phyloP scores from a whole-genome alignment of 1,140 invertebrate genomes.

The Neodiprion fabricii region DNA sequence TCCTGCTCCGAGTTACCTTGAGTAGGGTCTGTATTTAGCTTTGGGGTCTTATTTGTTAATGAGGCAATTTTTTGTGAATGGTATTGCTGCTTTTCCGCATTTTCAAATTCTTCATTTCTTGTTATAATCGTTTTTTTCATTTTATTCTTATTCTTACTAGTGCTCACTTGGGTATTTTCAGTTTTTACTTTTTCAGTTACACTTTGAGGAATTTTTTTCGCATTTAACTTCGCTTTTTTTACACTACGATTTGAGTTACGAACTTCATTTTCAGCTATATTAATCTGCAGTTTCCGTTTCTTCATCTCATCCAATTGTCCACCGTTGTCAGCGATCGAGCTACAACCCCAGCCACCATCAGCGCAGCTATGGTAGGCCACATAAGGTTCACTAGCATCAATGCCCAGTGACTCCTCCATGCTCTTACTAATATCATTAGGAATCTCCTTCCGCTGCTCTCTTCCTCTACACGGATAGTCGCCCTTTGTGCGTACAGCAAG shows the following conservation, averaged over 20 bases:
- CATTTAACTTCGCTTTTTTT: not conserved
- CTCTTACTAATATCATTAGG: not conserved
- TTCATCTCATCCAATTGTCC: no score
- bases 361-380: not conserved
- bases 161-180: constrained; percentile 10
- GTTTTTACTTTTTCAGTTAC: not conserved
- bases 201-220: constrained; percentile 5
- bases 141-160: not conserved
- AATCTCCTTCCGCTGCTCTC: not conserved
- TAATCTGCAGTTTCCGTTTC: no score
- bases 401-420: not conserved
- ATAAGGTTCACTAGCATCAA: not conserved
- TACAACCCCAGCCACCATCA: not conserved
- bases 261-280: no score
- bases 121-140: not conserved
- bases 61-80: not conserved
- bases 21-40: not conserved
- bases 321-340: not conserved
- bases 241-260: no score
- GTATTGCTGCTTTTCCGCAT: not conserved
- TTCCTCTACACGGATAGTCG: not conserved
- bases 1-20: not conserved
- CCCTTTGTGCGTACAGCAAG: constrained; percentile 21
- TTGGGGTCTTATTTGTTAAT: constrained; percentile 3
- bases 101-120: constrained; percentile 2